These are phyloP conservation scores for Conops quadrifasciatus DNA, from an alignment of 2,888 invertebrate species.

Conservation along the genomic window DNA sequence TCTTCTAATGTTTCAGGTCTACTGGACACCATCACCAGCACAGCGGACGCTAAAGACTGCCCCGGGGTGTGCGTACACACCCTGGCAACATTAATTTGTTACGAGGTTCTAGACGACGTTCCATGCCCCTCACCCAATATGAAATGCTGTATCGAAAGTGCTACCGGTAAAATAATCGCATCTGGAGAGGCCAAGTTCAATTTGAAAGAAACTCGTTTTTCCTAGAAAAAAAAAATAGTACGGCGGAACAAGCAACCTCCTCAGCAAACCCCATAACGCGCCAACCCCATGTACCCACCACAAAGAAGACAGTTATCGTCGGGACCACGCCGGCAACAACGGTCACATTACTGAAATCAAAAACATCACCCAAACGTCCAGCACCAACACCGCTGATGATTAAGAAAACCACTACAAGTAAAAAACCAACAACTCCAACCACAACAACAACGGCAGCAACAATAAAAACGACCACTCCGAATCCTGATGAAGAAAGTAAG, in stretches of 20 bases:
- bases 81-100: conserved; percentile 84
- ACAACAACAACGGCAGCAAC: conserved; percentile 48
- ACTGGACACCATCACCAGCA: conserved; percentile 84
- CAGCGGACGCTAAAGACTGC: conserved; percentile 85
- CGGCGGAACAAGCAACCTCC: conserved; percentile 43
- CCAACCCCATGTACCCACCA: conserved; percentile 50
- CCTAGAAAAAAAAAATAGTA: conserved; percentile 5
- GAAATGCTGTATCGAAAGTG: conserved; percentile 85
- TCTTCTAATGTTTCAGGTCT: conserved; percentile 72
- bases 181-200: conserved; percentile 32
- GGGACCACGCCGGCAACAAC: conserved; percentile 48
- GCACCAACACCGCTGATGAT: conserved; percentile 48
- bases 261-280: conserved; percentile 57
- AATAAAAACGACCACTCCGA: conserved; percentile 46
- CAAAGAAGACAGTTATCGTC: conserved; percentile 40
- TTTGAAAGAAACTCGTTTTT: conserved; percentile 14
- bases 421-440: conserved; percentile 49
- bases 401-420: conserved; percentile 52
- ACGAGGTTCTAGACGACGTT: conserved; percentile 83
- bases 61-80: conserved; percentile 90
- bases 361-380: conserved; percentile 47
- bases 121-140: conserved; percentile 81
- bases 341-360: conserved; percentile 52
- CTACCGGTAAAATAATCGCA: conserved; percentile 67
- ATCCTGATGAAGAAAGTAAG: conserved; percentile 48